A percentile compares a stretch with the other conserved stretches of the same genome.
Evolutionary conservation across 2,888 invertebrate species (phyloP).

Genomic region (Empis livida): DNA sequence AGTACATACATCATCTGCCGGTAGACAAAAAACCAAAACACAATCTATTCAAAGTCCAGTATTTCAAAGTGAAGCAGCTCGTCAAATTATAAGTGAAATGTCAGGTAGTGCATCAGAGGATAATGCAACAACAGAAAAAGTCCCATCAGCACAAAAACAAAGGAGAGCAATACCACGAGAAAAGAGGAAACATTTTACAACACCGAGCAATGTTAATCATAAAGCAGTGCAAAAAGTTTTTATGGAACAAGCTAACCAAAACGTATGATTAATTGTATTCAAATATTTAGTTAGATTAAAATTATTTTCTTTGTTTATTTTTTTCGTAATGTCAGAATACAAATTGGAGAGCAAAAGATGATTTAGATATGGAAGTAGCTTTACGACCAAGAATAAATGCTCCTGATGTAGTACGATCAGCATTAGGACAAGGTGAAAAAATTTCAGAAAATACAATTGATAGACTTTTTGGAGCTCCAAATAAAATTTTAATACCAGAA

Average conservation of each 20-base stretch:
- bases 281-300: no score
- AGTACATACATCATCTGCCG: slow-evolving; percentile 9
- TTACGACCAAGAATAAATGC: slow-evolving; percentile 61
- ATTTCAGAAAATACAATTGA: slow-evolving; percentile 65
- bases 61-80: slow-evolving; percentile 76
- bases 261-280: slow-evolving; percentile 24
- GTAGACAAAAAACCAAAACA: slow-evolving; percentile 21
- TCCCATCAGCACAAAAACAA: slow-evolving; percentile 35
- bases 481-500: slow-evolving; percentile 84
- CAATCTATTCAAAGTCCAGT: slow-evolving; percentile 45
- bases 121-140: slow-evolving; percentile 11
- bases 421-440: slow-evolving; percentile 44
- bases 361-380: slow-evolving; percentile 77
- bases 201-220: slow-evolving; percentile 59
- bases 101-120: slow-evolving; percentile 38
- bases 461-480: slow-evolving; percentile 71
- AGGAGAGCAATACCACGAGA: slow-evolving; percentile 65
- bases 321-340: slow-evolving; percentile 24
- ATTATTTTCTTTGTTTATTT: no score
- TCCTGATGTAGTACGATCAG: slow-evolving; percentile 79
- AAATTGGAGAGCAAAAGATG: slow-evolving; percentile 60
- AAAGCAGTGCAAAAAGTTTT: slow-evolving; percentile 48
- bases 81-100: slow-evolving; percentile 76
- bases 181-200: slow-evolving; percentile 76
- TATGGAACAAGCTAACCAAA: slow-evolving; percentile 25